Conservation (phyloP, 1,140 invertebrate genomes). For the Cotesia glomerata region DNA sequence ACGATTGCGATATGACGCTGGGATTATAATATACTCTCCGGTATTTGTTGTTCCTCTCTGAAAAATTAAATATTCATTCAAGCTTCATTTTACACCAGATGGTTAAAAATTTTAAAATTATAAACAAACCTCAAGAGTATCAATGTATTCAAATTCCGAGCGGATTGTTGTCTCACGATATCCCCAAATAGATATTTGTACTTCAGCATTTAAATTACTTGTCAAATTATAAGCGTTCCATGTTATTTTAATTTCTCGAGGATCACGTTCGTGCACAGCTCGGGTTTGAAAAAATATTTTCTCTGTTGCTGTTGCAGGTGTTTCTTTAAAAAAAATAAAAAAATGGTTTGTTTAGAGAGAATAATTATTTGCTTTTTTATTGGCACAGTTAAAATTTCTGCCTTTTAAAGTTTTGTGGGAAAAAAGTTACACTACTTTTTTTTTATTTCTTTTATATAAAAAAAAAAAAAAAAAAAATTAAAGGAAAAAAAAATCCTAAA, state of each 20-base stretch:
- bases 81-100: no score
- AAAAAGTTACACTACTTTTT: no score
- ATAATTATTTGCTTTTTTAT: no score
- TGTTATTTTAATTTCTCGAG: constrained; percentile 75
- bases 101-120: background rate
- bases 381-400: no score
- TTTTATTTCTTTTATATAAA: no score
- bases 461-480: constrained; percentile 35
- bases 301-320: constrained; percentile 82
- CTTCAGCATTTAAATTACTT: constrained; percentile 73
- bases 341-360: no score
- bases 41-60: constrained; percentile 70
- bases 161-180: constrained; percentile 83
- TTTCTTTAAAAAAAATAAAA: constrained; percentile 71
- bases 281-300: constrained; percentile 82
- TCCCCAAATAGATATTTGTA: constrained; percentile 85
- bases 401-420: no score
- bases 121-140: constrained; percentile 59
- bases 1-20: constrained; percentile 71
- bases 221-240: constrained; percentile 89
- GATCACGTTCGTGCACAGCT: constrained; percentile 74
- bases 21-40: constrained; percentile 73
- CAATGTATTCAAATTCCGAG: constrained; percentile 71
- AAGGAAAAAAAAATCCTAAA: background rate
- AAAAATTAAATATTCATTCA: constrained; percentile 44